A percentile compares a stretch with the other conserved stretches of the same genome.
phyloP scores from a whole-genome alignment of 64 coral and sea anemone genomes.

The Exaiptasia diaphana region DNA sequence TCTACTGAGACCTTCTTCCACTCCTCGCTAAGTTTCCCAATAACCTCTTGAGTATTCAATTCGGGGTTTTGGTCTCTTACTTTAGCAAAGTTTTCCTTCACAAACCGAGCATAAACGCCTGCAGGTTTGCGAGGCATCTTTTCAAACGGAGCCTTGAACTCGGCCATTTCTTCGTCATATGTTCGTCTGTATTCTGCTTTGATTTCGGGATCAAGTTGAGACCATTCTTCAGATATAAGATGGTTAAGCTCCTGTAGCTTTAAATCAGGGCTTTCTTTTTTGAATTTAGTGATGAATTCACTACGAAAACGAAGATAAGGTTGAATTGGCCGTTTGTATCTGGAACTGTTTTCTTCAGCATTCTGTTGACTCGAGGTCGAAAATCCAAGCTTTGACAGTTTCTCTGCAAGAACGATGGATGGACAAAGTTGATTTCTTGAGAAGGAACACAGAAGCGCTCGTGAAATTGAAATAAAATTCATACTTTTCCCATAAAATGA shows the following conservation, averaged over 20 bases:
- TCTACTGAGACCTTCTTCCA: conserved; percentile 52
- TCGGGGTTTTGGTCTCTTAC: neutral
- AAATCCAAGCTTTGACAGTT: neutral
- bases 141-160: conserved; percentile 39
- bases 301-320: conserved; percentile 10
- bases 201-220: conserved; percentile 8
- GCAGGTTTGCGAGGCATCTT: conserved; percentile 43
- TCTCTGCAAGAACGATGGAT: neutral
- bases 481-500: neutral
- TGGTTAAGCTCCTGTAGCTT: conserved; percentile 24
- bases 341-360: neutral
- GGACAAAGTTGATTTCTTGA: neutral
- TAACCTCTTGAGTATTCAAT: conserved; percentile 18
- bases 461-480: neutral
- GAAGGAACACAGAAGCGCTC: neutral
- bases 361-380: neutral
- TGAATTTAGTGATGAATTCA: conserved; percentile 11
- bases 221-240: conserved; percentile 52
- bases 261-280: conserved; percentile 52
- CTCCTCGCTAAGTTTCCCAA: conserved; percentile 2
- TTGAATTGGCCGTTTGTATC: conserved; percentile 12
- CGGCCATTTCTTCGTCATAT: conserved; percentile 46
- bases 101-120: conserved; percentile 13
- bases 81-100: conserved; percentile 65
- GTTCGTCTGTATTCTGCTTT: conserved; percentile 49